Conservation (phyloP, 2,888 invertebrate genomes). For the Nezara viridula region DNA sequence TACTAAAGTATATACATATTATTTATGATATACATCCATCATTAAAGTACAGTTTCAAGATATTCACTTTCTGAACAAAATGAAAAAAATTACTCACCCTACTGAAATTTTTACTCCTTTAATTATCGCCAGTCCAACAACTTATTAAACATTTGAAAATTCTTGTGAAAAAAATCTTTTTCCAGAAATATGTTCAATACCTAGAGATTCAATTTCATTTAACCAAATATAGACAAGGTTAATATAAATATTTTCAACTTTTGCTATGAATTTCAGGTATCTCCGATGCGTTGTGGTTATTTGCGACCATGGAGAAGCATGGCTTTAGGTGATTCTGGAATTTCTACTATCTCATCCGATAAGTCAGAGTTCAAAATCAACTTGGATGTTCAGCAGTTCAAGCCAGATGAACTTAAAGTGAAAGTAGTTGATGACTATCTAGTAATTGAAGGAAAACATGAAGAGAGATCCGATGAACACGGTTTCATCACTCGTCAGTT, state of each 20-base stretch:
- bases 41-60: too few species aligned
- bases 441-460: conserved; percentile 70
- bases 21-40: too few species aligned
- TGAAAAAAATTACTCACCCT: too few species aligned
- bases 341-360: conserved; percentile 65
- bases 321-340: conserved; percentile 65
- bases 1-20: too few species aligned
- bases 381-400: conserved; percentile 70
- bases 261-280: not conserved
- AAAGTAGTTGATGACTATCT: conserved; percentile 69
- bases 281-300: conserved; percentile 62
- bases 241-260: not conserved
- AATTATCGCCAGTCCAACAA: too few species aligned
- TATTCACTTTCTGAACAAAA: too few species aligned
- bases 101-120: too few species aligned
- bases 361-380: conserved; percentile 67
- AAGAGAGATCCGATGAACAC: conserved; percentile 69
- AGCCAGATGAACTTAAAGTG: conserved; percentile 70
- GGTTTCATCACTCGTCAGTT: conserved; percentile 70
- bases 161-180: too few species aligned
- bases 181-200: too few species aligned
- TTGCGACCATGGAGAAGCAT: conserved; percentile 65
- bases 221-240: too few species aligned
- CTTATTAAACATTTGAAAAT: too few species aligned
- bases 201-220: too few species aligned